Percentiles rank a stretch among this genome's conserved stretches.
phyloP scores from a whole-genome alignment of 2,888 invertebrate genomes.

The Galerucella nymphaeae region DNA sequence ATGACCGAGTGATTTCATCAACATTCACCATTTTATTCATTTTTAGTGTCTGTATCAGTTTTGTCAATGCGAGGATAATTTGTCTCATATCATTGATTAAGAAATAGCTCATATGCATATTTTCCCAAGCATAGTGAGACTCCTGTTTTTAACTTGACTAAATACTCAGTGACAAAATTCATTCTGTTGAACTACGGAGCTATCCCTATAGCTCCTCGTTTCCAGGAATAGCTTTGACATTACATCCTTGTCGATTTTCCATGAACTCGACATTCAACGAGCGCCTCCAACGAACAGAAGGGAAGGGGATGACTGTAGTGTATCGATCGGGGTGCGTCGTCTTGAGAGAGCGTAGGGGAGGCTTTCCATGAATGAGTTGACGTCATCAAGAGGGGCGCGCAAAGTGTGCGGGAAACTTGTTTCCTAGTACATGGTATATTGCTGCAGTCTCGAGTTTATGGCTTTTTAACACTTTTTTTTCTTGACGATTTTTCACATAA shows the following conservation, averaged over 20 bases:
- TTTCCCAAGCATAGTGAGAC: no score
- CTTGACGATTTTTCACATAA: neutral
- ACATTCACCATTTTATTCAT: no score
- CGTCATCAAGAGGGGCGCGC: conserved; percentile 43
- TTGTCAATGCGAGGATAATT: no score
- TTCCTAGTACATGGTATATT: conserved; percentile 21
- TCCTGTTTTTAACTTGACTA: no score
- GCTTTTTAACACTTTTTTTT: neutral
- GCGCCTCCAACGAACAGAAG: neutral
- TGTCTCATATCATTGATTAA: no score
- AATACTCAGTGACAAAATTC: no score
- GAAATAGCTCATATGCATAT: no score
- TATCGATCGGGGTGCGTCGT: conserved; percentile 44
- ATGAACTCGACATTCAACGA: conserved; percentile 30
- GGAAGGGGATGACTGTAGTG: conserved; percentile 40
- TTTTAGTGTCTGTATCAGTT: no score
- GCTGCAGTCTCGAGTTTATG: conserved; percentile 19
- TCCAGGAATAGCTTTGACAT: conserved; percentile 21
- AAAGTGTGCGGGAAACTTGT: conserved; percentile 15
- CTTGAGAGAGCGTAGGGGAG: conserved; percentile 48
- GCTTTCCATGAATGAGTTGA: conserved; percentile 54
- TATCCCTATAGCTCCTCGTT: conserved; percentile 8
- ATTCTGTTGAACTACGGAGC: neutral
- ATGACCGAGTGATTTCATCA: no score
- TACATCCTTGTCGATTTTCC: conserved; percentile 27